Evolutionary conservation across 2,797 vertebrate genomes (phyloP), one percentile per base, ranked within the genome.

Genomic region (Chlorospingus flavigularis): DNA sequence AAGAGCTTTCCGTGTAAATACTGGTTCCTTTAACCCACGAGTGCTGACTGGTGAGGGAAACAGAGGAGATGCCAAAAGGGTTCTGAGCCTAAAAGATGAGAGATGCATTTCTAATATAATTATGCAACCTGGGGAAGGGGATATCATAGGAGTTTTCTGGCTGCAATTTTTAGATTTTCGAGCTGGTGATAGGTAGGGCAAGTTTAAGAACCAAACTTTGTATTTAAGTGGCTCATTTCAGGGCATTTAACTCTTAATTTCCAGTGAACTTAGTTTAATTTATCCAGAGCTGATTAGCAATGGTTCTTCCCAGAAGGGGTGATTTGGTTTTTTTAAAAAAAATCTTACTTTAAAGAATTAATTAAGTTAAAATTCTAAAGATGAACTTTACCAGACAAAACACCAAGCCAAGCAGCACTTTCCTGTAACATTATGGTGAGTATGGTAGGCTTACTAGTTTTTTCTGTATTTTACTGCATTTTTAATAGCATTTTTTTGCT

Each of bases 1-100:
- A 96, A 95, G 54, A 96, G 92, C 93, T 97, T 96, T 91, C 86
- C n/a, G 1, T 86, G 76, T 96, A 95, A 95, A 86, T 93, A 76
- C 82, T 72, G 88, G 89, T 97, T 53, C 92, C 91, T 92, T 68
- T 53, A 88, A 81, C 86, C 88, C 77, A 86, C 6, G 50, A 73
- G 90, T 31, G 53, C 33, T 88, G 83, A 40, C 2, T 81, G 78
- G 39, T 39, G 68, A 80, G 72, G 79, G 88, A 68, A 39, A 51
- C 8, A 13, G 25, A 9, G 7, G 68, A 90, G 50, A 25, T 91
- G 47, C 62, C 35, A 11, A 67, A 92, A 61, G 43, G 30, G 21
- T 50, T 61, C 88, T 88, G 92, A 92, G 55, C 74, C 74, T 80
- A 77, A 94, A 39, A 71, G 77, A 43, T 58, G 78, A 50, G 2